Conservation (phyloP, 2,888 invertebrate genomes). For the Fissipunctia ypsillon region DNA sequence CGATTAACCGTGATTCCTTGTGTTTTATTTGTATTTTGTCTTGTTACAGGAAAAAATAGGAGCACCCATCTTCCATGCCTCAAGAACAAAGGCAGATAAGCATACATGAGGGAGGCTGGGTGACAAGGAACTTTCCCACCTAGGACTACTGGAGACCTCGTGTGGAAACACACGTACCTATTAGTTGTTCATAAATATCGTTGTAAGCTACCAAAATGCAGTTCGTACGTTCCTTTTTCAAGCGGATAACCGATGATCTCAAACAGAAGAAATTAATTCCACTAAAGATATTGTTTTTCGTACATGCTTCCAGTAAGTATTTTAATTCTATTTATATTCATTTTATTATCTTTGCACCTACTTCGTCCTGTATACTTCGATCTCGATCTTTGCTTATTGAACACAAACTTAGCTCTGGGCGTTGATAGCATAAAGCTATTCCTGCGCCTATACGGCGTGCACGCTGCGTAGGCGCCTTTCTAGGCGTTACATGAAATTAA, state of each 20-base stretch:
- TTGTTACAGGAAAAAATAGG: constrained; percentile 76
- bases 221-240: constrained; percentile 91
- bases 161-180: constrained; percentile 29
- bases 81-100: constrained; percentile 74
- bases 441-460: background rate
- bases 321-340: background rate
- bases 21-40: constrained; percentile 1
- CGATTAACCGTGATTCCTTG: background rate
- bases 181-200: constrained; percentile 35
- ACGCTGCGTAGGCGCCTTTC: background rate
- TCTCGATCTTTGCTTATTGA: background rate
- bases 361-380: background rate
- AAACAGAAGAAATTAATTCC: constrained; percentile 93
- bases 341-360: background rate
- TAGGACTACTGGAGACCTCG: constrained; percentile 62
- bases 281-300: constrained; percentile 94
- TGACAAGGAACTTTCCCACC: constrained; percentile 81
- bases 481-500: too few relatives aligned
- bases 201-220: constrained; percentile 85
- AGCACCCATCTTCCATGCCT: constrained; percentile 82
- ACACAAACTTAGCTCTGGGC: background rate
- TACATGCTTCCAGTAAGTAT: constrained; percentile 94
- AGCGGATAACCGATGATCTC: constrained; percentile 93
- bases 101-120: constrained; percentile 79
- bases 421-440: background rate